phyloP scores from a whole-genome alignment of 2,797 vertebrate species.

The Apodemus agrarius region DNA sequence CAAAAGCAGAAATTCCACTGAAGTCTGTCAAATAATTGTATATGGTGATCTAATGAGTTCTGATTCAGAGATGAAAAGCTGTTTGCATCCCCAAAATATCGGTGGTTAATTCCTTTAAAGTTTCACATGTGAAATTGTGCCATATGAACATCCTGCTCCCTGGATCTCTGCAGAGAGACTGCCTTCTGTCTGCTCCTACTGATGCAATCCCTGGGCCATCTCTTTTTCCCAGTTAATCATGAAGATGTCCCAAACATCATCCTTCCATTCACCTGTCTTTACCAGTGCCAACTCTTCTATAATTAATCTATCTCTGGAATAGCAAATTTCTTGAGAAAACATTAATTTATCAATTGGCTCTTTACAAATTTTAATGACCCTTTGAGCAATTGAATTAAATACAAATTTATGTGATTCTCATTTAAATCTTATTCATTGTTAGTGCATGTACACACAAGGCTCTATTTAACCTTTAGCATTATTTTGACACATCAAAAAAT shows the following conservation, averaged over 20 bases:
- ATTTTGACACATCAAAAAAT: not conserved
- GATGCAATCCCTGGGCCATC: no score
- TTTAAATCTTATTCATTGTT: not conserved
- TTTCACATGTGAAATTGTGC: not conserved
- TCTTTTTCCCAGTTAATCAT: not conserved
- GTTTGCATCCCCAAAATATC: not conserved
- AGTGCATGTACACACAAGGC: not conserved
- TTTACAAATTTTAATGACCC: conserved; percentile 2
- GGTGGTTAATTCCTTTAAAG: not conserved
- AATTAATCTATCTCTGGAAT: not conserved
- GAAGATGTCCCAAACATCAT: conserved; percentile 2
- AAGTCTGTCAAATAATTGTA: not conserved
- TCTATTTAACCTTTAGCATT: not conserved
- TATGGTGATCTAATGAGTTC: not conserved
- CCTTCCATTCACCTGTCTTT: not conserved
- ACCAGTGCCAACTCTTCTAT: not conserved
- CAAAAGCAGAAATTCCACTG: not conserved
- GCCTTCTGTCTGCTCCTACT: not conserved
- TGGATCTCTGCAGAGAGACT: not conserved
- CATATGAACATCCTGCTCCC: not conserved
- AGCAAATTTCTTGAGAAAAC: not conserved
- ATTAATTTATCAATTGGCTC: not conserved
- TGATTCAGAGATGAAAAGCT: not conserved
- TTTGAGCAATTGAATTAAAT: conserved; percentile 30
- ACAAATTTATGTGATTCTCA: not conserved